These are phyloP conservation scores for Girardinus metallicus DNA, from an alignment of 2,797 vertebrate species.

Conservation along the genomic window DNA sequence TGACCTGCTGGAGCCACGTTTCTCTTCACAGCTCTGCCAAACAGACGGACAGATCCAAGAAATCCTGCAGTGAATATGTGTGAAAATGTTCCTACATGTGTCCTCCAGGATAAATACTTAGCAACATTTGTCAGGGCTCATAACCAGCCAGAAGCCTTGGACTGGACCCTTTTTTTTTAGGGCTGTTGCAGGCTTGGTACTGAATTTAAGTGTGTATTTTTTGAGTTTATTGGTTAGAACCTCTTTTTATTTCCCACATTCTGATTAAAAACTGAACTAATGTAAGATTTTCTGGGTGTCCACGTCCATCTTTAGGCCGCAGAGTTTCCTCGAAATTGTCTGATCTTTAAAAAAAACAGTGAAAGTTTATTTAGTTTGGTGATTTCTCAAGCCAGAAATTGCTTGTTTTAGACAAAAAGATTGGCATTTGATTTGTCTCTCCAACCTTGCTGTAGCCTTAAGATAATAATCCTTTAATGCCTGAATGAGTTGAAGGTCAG, in stretches of 20 bases:
- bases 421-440: background rate
- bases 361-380: background rate
- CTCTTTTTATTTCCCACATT: background rate
- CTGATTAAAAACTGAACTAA: background rate
- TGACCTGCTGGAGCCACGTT: constrained; percentile 43
- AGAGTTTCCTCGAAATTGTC: background rate
- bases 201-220: background rate
- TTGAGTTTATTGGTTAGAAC: background rate
- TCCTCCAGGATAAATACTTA: background rate
- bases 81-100: background rate
- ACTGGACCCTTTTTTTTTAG: background rate
- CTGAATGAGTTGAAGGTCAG: background rate
- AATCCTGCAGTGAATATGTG: background rate
- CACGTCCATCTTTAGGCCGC: background rate
- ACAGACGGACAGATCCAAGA: background rate
- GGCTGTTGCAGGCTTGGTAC: background rate
- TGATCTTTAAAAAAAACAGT: background rate
- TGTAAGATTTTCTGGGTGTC: background rate
- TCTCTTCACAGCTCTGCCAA: background rate
- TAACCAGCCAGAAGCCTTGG: background rate
- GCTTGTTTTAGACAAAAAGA: background rate
- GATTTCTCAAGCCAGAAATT: background rate
- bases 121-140: background rate
- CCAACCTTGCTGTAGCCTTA: background rate
- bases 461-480: background rate